Evolutionary conservation across 1,140 invertebrate genomes (phyloP).

Genomic region (Scaptomyza montana): DNA sequence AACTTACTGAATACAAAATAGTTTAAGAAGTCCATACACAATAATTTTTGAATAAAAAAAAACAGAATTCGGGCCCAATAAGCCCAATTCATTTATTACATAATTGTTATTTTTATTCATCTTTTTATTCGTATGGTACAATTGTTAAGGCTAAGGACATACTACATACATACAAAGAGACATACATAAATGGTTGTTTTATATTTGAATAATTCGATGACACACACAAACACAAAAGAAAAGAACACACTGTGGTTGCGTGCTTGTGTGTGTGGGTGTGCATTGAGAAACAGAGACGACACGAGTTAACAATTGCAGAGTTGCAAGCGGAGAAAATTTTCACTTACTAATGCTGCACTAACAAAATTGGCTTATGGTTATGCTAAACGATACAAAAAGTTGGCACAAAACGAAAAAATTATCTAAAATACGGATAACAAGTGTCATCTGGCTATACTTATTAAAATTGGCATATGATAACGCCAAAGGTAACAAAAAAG

Average conservation of each 20-base stretch:
- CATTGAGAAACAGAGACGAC: slow-evolving; percentile 10
- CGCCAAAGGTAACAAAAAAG: slow-evolving; percentile 15
- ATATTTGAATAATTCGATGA: slow-evolving; percentile 27
- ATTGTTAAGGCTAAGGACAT: slow-evolving; percentile 14
- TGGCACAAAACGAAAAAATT: slow-evolving; percentile 2
- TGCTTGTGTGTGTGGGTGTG: slow-evolving; percentile 12
- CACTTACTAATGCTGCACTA: not conserved
- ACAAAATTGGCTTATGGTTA: not conserved
- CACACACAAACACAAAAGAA: slow-evolving; percentile 12
- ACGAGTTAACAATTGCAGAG: not conserved
- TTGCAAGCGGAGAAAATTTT: no score
- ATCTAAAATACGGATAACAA: slow-evolving; percentile 40
- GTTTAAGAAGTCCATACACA: slow-evolving; percentile 14
- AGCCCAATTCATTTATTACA: slow-evolving; percentile 20
- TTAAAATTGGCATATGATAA: not conserved
- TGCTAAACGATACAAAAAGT: slow-evolving; percentile 16
- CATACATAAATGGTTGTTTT: slow-evolving; percentile 10
- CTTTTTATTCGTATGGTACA: slow-evolving; percentile 21
- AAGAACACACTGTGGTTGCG: not conserved
- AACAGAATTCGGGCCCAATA: slow-evolving; percentile 9
- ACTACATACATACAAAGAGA: slow-evolving; percentile 6
- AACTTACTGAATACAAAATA: slow-evolving; percentile 12
- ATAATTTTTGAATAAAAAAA: slow-evolving; percentile 9
- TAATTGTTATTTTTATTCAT: slow-evolving; percentile 10
- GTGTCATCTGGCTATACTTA: not conserved